Conservation (phyloP, 2,113 vertebrate species). For the Neoarius graeffei region DNA sequence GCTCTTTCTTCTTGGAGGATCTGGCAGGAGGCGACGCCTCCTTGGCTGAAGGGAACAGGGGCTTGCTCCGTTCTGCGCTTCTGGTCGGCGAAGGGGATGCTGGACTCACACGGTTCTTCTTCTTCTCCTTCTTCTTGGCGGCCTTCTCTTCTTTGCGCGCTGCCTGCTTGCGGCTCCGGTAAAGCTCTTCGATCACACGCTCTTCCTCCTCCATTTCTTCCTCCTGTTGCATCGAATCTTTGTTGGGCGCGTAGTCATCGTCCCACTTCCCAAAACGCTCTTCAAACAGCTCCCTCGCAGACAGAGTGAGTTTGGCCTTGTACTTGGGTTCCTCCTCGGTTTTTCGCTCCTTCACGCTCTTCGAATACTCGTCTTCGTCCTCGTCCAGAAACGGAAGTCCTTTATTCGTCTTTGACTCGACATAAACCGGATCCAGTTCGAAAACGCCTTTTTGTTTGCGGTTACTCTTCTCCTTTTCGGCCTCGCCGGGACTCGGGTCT, state of each 20-base stretch:
- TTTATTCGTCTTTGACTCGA: constrained; percentile 81
- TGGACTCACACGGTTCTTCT: constrained; percentile 77
- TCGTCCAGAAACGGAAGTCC: constrained; percentile 76
- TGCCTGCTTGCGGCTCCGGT: constrained; percentile 86
- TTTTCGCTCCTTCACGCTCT: constrained; percentile 84
- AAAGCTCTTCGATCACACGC: constrained; percentile 81
- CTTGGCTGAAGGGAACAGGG: constrained; percentile 74
- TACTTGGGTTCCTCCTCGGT: constrained; percentile 80
- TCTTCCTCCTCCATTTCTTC: constrained; percentile 78
- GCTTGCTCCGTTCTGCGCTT: constrained; percentile 77
- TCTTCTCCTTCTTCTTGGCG: constrained; percentile 87
- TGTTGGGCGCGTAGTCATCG: constrained; percentile 80
- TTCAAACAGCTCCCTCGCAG: constrained; percentile 79
- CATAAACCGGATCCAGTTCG: constrained; percentile 64
- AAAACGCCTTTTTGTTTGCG: constrained; percentile 77
- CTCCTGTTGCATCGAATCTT: constrained; percentile 81
- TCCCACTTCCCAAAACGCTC: constrained; percentile 88
- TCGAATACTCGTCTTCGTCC: constrained; percentile 80
- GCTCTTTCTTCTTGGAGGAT: constrained; percentile 81
- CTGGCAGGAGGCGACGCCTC: constrained; percentile 70
- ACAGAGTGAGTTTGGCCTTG: constrained; percentile 75
- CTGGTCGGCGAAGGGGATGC: constrained; percentile 74
- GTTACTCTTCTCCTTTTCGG: constrained; percentile 80
- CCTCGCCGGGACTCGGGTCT: constrained; percentile 51
- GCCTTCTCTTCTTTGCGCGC: constrained; percentile 87